Percentiles rank a stretch among this genome's conserved stretches.
These are phyloP conservation scores for Pantelozetes paolii DNA, from an alignment of 2,888 invertebrate genomes.

Conservation along the genomic window DNA sequence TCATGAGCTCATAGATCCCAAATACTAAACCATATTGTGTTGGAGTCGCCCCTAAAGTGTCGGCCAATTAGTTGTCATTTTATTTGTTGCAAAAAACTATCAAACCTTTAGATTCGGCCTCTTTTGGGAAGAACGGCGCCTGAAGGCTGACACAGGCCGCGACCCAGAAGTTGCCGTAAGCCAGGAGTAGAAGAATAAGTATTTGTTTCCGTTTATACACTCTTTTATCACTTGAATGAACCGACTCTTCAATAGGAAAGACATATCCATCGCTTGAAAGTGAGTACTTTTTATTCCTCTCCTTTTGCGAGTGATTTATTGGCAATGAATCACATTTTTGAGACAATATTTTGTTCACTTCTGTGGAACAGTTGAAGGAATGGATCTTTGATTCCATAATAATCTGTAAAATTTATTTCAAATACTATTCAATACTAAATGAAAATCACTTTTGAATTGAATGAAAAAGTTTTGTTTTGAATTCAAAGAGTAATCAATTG, in stretches of 20 bases:
- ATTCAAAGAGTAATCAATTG: neutral
- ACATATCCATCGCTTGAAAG: neutral
- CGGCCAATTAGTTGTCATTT: neutral
- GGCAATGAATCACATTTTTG: neutral
- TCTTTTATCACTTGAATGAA: neutral
- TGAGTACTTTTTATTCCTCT: neutral
- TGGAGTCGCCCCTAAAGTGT: conserved; percentile 62
- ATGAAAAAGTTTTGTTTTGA: neutral
- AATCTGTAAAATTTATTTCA: too few relatives aligned
- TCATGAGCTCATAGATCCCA: conserved; percentile 76
- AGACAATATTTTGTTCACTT: conserved; percentile 8
- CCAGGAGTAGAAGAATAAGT: conserved; percentile 25
- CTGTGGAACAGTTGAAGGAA: conserved; percentile 16
- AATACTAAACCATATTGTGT: conserved; percentile 82
- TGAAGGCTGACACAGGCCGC: conserved; percentile 57
- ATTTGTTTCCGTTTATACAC: neutral
- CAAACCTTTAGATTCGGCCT: conserved; percentile 67
- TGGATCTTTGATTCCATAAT: conserved; percentile 11
- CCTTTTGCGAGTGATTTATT: neutral
- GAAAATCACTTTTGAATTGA: neutral
- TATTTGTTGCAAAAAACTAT: neutral
- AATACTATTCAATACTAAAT: too few relatives aligned
- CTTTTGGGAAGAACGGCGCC: conserved; percentile 76
- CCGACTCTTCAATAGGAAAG: neutral
- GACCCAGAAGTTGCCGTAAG: conserved; percentile 44